phyloP scores from a whole-genome alignment of 2,888 invertebrate genomes.

The Bursaphelenchus okinawaensis region DNA sequence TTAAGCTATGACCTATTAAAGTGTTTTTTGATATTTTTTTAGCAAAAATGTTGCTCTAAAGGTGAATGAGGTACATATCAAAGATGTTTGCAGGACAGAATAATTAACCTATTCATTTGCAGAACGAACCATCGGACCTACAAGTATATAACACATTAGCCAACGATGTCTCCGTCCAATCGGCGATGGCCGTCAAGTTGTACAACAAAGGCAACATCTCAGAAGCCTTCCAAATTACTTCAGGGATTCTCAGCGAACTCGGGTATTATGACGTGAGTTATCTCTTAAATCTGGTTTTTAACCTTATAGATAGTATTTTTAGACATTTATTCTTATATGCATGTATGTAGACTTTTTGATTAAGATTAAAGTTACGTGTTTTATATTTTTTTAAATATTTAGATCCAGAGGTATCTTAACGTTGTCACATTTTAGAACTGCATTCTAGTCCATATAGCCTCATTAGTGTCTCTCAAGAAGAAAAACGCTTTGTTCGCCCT shows the following conservation, averaged over 20 bases:
- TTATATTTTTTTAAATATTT: too few relatives aligned
- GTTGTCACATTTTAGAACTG: conserved; percentile 26
- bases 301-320: not conserved
- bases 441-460: conserved; percentile 31
- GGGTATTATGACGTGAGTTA: conserved; percentile 33
- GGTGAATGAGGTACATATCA: not conserved
- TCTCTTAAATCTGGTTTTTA: not conserved
- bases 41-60: not conserved
- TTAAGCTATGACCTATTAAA: too few relatives aligned
- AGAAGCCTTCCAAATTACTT: conserved; percentile 37
- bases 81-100: not conserved
- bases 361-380: not conserved
- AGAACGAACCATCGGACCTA: conserved; percentile 8
- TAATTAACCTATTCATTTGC: not conserved
- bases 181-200: conserved; percentile 29
- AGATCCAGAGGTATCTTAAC: too few relatives aligned
- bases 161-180: conserved; percentile 26
- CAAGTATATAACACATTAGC: conserved; percentile 9
- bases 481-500: conserved; percentile 35
- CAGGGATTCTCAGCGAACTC: conserved; percentile 32
- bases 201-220: conserved; percentile 35
- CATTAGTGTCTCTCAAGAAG: conserved; percentile 31
- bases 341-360: not conserved
- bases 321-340: not conserved
- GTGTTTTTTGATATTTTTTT: conserved; percentile 5